Base-by-base conservation (phyloP, 2,797 vertebrate species). In the Austrolebias charrua region DNA sequence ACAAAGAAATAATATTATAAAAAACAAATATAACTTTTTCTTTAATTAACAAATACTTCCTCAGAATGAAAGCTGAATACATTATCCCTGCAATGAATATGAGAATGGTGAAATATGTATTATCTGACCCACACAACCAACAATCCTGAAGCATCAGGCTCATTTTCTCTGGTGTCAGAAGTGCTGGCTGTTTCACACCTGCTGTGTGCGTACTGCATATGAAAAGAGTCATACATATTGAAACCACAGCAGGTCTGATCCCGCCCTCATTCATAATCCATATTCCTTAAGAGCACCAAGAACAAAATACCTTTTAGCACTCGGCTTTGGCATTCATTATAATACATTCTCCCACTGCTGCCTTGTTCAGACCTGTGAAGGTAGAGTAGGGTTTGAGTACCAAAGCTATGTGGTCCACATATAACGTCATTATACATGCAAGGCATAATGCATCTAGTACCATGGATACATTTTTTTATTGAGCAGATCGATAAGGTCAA, bases 151-250 rank as follows among this genome's bases (percentile, higher is more conserved):
- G 18, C 63, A 12, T 43, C 45, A 29, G 44, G 38, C 50, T 56
- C 60, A 58, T 69, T 65, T 77, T 75, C 62, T 20, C 40, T 46
- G 28, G 15, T 60, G 63, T 74, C 63, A 80, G 83, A 78, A 71
- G 60, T 69, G 71, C 60, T 57, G 72, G 58, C 52, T 68, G 66
- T 59, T 76, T 63, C 66, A 80, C 84, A 82, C 90, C 87, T 84
- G 86, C 88, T 83, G 90, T 16, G 81, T 48, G 77, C 65, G 67
- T n/a, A 10, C 60, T 73, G 81, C 78, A 86, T 77, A 86, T 88
- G 79, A 89, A 91, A 90, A 87, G 78, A 65, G 75, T 89, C 85
- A 90, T 92, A 83, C 88, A 92, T 91, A 91, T 88, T 90, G 82
- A 90, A 91, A 83, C 79, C 89, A 77, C 90, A 90, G 88, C 87